These are phyloP conservation scores for Trinorchestia longiramus DNA, from an alignment of 1,140 invertebrate genomes.

Conservation along the genomic window DNA sequence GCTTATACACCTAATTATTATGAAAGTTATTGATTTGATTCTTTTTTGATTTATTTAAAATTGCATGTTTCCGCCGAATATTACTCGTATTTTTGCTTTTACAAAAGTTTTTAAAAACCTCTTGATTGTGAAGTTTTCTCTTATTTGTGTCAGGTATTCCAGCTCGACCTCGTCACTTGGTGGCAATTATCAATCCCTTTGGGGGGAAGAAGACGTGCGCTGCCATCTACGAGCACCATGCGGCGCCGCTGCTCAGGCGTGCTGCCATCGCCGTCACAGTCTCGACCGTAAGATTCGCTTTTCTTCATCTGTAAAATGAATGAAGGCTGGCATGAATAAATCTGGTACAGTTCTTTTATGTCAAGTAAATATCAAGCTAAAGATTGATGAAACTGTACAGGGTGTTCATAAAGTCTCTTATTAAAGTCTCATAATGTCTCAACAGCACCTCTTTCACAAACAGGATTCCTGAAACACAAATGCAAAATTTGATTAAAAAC, in stretches of 20 bases:
- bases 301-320: neutral
- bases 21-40: too few species aligned
- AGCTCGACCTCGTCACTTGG: constrained; percentile 78
- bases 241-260: constrained; percentile 81
- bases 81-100: too few species aligned
- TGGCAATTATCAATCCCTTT: constrained; percentile 88
- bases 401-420: too few species aligned
- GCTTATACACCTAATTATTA: too few species aligned
- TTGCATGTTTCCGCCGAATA: too few species aligned
- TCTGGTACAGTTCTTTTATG: neutral
- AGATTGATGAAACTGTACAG: too few species aligned
- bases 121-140: too few species aligned
- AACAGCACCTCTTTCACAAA: too few species aligned
- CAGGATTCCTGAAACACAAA: too few species aligned
- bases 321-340: neutral
- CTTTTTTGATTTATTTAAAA: too few species aligned
- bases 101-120: too few species aligned
- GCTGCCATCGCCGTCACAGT: constrained; percentile 76
- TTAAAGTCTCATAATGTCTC: neutral
- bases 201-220: constrained; percentile 83
- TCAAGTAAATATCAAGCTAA: neutral
- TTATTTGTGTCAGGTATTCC: constrained; percentile 50
- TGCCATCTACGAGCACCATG: constrained; percentile 81
- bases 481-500: too few species aligned
- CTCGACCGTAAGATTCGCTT: constrained; percentile 48